Percentiles rank a stretch among this genome's conserved stretches.
Conservation (phyloP, 1,140 invertebrate species). For the Ectropis grisescens region DNA sequence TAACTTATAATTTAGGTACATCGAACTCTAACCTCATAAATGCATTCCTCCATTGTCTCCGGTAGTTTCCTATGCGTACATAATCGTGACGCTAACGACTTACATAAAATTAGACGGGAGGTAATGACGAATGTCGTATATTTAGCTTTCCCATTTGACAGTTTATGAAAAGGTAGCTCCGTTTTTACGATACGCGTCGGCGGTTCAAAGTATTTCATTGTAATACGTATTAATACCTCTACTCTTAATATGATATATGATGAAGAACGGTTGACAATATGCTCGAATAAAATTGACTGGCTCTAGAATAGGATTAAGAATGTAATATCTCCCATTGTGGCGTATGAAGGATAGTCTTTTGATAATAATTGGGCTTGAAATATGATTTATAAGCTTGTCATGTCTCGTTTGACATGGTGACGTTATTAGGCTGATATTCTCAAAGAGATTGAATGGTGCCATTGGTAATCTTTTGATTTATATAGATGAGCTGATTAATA, state of each 20-base stretch:
- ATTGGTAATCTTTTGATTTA: constrained; percentile 24
- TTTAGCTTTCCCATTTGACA: constrained; percentile 52
- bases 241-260: constrained; percentile 53
- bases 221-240: constrained; percentile 37
- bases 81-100: constrained; percentile 2
- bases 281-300: constrained; percentile 51
- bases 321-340: constrained; percentile 39
- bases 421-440: constrained; percentile 17
- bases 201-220: constrained; percentile 30
- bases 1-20: too few relatives aligned
- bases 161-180: constrained; percentile 50
- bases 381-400: constrained; percentile 53
- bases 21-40: too few relatives aligned
- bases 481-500: constrained; percentile 6
- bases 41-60: too few relatives aligned
- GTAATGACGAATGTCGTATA: constrained; percentile 56
- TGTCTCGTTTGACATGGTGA: constrained; percentile 12
- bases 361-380: constrained; percentile 46
- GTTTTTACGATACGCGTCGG: constrained; percentile 43
- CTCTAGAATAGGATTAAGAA: constrained; percentile 47
- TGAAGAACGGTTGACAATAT: constrained; percentile 42
- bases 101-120: constrained; percentile 39
- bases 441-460: constrained; percentile 21
- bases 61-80: too few relatives aligned
- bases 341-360: constrained; percentile 40